Base-by-base conservation (phyloP, 2,888 invertebrate genomes). In the Helleia helle region DNA sequence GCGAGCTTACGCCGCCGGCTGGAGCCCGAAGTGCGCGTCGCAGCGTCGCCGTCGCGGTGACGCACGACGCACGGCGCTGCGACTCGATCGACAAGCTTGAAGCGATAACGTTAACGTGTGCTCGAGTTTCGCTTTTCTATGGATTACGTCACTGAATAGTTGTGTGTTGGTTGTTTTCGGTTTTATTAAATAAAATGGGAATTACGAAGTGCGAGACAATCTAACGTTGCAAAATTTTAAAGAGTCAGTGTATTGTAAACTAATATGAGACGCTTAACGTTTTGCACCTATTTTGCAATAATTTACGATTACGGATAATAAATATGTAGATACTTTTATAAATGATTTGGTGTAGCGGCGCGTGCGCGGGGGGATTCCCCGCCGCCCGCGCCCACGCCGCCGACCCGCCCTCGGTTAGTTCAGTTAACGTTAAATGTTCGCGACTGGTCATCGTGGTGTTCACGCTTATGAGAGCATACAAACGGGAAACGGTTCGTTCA, bases 251-350 rank as follows among this genome's bases (percentile, higher is more conserved):
- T 80, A 73, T 74, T 65, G 67, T 77, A 74, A 76, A 71, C 60
- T 73, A 72, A 55, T 72, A 71, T 62, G 73, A 76, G 71, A 74
- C 65, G 79, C 83, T 83, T 83, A 75, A 76, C 62, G 71, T 79
- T 81, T 75, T 79, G 83, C 83, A 83, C 83, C 73, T 76, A 71
- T 80, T 81, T 77, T 77, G 80, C 80, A 81, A 80, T 77, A 80
- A 76, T 68, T 69, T 72, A 74, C 67, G 64, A 57, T 71, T 66
- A 75, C 67, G 67, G 59, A 70, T 70, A 69, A 65, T 58, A 59
- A 67, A 70, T 71, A 72, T 65, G 65, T 77, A 76, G 70, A 70
- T 74, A 69, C 59, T 71, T 74, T 71, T 66, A 52, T 65, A 61
- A 58, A 50, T 44, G 51, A 47, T 36, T 41, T 31, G 38, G 40